These are phyloP conservation scores for Miltochrista miniata DNA, from an alignment of 2,888 invertebrate species.

Conservation along the genomic window DNA sequence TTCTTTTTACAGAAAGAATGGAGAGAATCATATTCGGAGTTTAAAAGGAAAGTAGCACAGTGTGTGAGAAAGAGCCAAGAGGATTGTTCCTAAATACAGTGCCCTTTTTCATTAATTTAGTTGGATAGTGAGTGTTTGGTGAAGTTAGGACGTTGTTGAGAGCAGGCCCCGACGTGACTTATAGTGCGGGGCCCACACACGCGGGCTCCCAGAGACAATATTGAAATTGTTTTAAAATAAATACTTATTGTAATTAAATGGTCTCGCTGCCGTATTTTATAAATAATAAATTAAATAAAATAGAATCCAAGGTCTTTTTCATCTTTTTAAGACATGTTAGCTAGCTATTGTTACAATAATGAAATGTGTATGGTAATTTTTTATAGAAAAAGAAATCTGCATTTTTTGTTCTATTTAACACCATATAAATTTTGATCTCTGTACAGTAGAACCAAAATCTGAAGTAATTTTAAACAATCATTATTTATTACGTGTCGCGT, in stretches of 20 bases:
- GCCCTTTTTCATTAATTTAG: constrained; percentile 79
- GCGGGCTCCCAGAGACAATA: constrained; percentile 76
- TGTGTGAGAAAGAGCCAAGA: constrained; percentile 99
- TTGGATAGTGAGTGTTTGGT: constrained; percentile 79
- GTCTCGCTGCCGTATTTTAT: constrained; percentile 82
- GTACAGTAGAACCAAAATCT: constrained; percentile 73
- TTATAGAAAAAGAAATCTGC: constrained; percentile 79
- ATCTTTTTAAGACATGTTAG: constrained; percentile 82
- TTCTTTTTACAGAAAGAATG: constrained; percentile 96
- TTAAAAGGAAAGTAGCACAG: constrained; percentile 98
- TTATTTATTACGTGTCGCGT: constrained; percentile 56
- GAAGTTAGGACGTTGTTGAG: constrained; percentile 62
- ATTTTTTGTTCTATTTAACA: constrained; percentile 62
- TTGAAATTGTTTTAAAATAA: constrained; percentile 81
- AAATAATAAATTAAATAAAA: constrained; percentile 73
- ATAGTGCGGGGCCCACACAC: constrained; percentile 58
- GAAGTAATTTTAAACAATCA: constrained; percentile 46
- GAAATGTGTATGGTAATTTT: constrained; percentile 79
- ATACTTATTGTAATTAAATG: constrained; percentile 81
- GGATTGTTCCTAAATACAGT: constrained; percentile 93
- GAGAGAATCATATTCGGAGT: constrained; percentile 98
- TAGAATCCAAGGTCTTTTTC: constrained; percentile 79
- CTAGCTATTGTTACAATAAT: constrained; percentile 79
- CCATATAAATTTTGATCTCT: constrained; percentile 71
- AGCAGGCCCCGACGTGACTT: constrained; percentile 55